These are phyloP conservation scores for Laspeyria flexula DNA, from an alignment of 2,888 invertebrate species.

Conservation along the genomic window DNA sequence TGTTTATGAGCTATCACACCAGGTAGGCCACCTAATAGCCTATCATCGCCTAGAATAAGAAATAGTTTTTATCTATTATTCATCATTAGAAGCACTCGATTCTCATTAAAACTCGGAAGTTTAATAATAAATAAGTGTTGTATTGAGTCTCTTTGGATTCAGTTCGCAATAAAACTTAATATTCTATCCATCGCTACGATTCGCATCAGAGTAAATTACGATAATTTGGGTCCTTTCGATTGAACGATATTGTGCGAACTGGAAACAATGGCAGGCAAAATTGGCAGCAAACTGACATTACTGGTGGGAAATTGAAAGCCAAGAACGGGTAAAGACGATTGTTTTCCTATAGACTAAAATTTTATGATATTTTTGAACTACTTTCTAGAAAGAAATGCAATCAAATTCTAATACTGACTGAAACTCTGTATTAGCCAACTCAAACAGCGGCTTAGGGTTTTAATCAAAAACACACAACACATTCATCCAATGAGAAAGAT, in stretches of 20 bases:
- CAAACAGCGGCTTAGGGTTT: too few species aligned
- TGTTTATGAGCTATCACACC: too few species aligned
- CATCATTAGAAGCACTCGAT: too few species aligned
- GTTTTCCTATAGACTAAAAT: neutral
- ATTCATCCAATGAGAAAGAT: too few species aligned
- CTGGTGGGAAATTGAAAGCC: slow-evolving; percentile 1
- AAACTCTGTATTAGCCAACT: too few species aligned
- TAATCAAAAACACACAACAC: too few species aligned
- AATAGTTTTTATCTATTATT: too few species aligned
- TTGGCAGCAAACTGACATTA: slow-evolving; percentile 12
- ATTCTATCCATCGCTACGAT: neutral
- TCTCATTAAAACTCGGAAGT: too few species aligned
- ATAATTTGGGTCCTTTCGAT: slow-evolving; percentile 1
- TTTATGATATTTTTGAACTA: neutral
- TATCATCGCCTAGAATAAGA: too few species aligned
- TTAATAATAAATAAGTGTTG: neutral
- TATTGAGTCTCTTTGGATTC: neutral
- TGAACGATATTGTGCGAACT: slow-evolving; percentile 2
- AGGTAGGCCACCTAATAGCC: too few species aligned
- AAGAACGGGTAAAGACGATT: neutral
- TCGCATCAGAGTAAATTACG: slow-evolving; percentile 1
- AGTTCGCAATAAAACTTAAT: neutral
- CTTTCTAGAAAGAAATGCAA: neutral
- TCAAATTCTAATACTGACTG: too few species aligned
- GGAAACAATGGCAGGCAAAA: slow-evolving; percentile 2